phyloP scores from a whole-genome alignment of 2,797 vertebrate genomes.

The Glyptemys insculpta region DNA sequence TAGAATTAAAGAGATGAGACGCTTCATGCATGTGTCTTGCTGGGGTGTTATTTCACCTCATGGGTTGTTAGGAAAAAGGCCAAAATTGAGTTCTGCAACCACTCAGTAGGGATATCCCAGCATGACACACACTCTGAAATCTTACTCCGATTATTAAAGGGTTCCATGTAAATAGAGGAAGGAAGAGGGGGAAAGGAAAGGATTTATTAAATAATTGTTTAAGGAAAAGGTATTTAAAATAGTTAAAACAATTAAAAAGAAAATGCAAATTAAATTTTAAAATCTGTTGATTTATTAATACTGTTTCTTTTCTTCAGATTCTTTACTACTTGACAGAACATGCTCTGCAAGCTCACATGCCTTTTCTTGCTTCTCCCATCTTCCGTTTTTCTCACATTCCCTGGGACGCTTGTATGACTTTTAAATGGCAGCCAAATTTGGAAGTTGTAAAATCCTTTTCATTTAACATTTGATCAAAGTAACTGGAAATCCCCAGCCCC shows the following conservation, averaged over 20 bases:
- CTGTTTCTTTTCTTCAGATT: background rate
- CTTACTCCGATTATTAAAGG: background rate
- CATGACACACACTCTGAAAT: background rate
- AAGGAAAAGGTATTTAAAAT: background rate
- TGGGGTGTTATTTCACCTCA: background rate
- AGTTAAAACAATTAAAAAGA: background rate
- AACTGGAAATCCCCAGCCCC: background rate
- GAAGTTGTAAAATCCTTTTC: background rate
- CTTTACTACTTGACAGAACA: background rate
- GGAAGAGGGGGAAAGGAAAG: background rate
- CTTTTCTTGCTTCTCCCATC: background rate
- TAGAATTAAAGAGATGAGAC: background rate
- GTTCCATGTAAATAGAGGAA: background rate
- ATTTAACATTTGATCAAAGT: background rate
- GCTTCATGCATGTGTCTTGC: background rate
- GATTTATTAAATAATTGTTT: background rate
- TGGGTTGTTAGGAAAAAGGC: background rate
- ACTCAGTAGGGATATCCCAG: background rate
- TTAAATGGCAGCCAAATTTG: background rate
- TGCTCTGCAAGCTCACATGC: background rate
- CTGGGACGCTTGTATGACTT: background rate
- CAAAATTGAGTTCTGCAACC: background rate
- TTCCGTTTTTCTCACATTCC: background rate
- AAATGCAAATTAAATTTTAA: background rate
- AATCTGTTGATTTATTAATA: background rate